Percentiles rank a stretch among this genome's conserved stretches.
Conservation (phyloP, 1,140 invertebrate genomes). For the Bradynema listronoti region DNA sequence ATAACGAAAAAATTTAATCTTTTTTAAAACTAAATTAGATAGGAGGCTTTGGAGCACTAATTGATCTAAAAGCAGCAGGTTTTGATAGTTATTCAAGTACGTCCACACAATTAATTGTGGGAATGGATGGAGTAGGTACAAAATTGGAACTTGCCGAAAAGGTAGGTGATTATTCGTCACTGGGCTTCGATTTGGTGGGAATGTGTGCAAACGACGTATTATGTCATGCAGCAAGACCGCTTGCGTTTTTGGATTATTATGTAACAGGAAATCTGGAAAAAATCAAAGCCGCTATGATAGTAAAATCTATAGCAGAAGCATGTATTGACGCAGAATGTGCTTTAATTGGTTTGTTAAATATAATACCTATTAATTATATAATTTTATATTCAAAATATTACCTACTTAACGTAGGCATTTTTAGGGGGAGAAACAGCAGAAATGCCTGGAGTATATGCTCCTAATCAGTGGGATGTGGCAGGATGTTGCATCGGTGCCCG, state of each 20-base stretch:
- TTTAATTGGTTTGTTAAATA: constrained; percentile 67
- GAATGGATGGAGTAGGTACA: constrained; percentile 91
- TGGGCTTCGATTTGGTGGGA: constrained; percentile 90
- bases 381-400: constrained; percentile 11
- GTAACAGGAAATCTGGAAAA: constrained; percentile 79
- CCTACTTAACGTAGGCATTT: constrained; percentile 10
- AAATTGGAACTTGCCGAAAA: constrained; percentile 83
- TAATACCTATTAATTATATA: constrained; percentile 64
- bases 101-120: constrained; percentile 83
- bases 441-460: constrained; percentile 85
- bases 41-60: constrained; percentile 86
- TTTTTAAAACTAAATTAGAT: too few species aligned
- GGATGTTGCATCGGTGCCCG: constrained; percentile 78
- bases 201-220: constrained; percentile 96
- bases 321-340: constrained; percentile 78
- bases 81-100: too few species aligned
- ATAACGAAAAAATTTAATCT: too few species aligned
- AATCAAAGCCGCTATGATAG: constrained; percentile 68
- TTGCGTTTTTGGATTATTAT: constrained; percentile 94
- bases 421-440: constrained; percentile 88
- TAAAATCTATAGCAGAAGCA: constrained; percentile 77
- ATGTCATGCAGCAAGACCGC: constrained; percentile 82
- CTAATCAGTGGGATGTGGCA: constrained; percentile 81
- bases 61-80: constrained; percentile 69
- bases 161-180: constrained; percentile 70